Conservation (phyloP, 1,140 invertebrate genomes). For the Heterodera schachtii region DNA sequence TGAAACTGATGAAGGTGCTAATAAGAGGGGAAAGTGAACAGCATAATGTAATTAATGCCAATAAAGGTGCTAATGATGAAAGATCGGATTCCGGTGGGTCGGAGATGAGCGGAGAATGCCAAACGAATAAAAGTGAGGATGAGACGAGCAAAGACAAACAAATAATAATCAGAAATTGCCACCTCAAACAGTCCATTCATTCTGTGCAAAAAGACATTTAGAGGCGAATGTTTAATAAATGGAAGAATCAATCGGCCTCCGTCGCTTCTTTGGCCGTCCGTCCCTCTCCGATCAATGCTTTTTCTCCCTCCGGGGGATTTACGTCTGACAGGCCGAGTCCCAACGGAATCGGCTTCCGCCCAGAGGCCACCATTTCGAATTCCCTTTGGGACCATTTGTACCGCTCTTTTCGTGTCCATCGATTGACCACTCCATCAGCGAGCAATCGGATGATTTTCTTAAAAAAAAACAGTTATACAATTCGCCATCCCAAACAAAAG, state of each 20-base stretch:
- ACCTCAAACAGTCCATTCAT: background rate
- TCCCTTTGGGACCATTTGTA: slow-evolving; percentile 38
- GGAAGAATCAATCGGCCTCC: background rate
- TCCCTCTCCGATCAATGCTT: background rate
- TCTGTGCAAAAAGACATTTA: no score
- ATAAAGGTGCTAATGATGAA: slow-evolving; percentile 27
- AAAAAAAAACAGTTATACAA: slow-evolving; percentile 15
- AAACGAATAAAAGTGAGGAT: background rate
- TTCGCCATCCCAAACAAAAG: no score
- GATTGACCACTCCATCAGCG: slow-evolving; percentile 53
- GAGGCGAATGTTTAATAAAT: no score
- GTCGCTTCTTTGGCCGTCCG: no score
- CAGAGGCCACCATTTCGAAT: slow-evolving; percentile 46
- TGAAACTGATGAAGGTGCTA: slow-evolving; percentile 32
- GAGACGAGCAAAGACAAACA: slow-evolving; percentile 4
- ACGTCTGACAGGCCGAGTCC: slow-evolving; percentile 61
- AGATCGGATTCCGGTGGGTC: slow-evolving; percentile 15
- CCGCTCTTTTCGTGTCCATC: slow-evolving; percentile 62
- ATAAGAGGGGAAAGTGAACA: no score
- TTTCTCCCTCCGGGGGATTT: slow-evolving; percentile 46
- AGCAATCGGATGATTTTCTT: slow-evolving; percentile 57
- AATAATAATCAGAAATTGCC: background rate
- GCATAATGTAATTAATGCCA: background rate
- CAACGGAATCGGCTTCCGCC: slow-evolving; percentile 50
- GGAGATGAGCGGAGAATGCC: background rate